These are phyloP conservation scores for Xylota sylvarum DNA, from an alignment of 2,888 invertebrate species.

Conservation along the genomic window DNA sequence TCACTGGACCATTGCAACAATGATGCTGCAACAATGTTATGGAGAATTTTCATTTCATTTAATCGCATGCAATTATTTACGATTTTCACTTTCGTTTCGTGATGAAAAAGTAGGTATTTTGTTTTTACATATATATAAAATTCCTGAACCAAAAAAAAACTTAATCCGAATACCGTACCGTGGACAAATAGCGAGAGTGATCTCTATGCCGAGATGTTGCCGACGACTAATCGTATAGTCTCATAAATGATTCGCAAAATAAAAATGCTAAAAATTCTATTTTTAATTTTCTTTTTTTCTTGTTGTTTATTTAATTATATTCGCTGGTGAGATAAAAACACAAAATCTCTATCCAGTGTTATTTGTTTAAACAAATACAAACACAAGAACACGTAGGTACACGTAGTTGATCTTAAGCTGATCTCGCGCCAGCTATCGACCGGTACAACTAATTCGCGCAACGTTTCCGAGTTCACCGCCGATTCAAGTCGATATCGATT, in stretches of 20 bases:
- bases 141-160: background rate
- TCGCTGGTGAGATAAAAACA: constrained; percentile 40
- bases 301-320: constrained; percentile 36
- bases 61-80: constrained; percentile 26
- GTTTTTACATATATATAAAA: background rate
- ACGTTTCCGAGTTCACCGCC: constrained; percentile 33
- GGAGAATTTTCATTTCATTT: constrained; percentile 38
- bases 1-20: constrained; percentile 62
- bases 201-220: constrained; percentile 43
- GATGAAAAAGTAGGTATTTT: constrained; percentile 2
- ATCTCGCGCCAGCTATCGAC: constrained; percentile 61
- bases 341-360: constrained; percentile 37
- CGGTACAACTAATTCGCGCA: constrained; percentile 49
- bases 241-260: constrained; percentile 17
- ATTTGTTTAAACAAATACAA: constrained; percentile 58
- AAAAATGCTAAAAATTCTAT: constrained; percentile 54
- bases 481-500: constrained; percentile 35
- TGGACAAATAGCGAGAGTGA: constrained; percentile 30
- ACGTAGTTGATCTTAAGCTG: constrained; percentile 34
- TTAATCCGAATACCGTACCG: background rate
- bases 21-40: constrained; percentile 65
- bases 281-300: constrained; percentile 41
- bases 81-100: constrained; percentile 59
- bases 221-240: constrained; percentile 36
- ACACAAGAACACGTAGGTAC: constrained; percentile 13